Evolutionary conservation across 2,888 invertebrate genomes (phyloP), one percentile per base, ranked within the genome.

Genomic region (Amphipyra berbera): DNA sequence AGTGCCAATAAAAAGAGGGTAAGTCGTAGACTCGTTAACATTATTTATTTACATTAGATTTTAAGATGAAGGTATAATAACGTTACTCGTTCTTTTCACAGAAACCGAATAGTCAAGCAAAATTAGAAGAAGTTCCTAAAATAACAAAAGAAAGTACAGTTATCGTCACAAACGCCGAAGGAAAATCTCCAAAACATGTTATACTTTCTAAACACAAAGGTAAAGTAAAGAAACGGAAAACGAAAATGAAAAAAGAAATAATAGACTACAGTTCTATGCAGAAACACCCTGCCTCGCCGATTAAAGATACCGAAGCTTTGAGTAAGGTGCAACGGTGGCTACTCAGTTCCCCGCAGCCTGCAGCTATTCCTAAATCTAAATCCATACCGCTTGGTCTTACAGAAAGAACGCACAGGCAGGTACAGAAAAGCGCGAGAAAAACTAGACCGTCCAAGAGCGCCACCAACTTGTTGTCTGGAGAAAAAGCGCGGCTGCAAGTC

Each of bases 271-370:
- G 97, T 78, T 96, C 96, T 6, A 95, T 96, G 82, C 97, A 97
- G 83, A 95, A 96, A 63, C 96, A 96, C 78, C 95, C 95, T 3
- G 91, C 93, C 30, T 92, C 95, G 13, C 95, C 95, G 21, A 94
- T 94, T 47, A 95, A 95, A 79, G 96, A 96, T 73, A 95, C 92
- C 7, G 95, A 96, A 78, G 94, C 96, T 13, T 93, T 83, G 89
- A 97, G 97, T 15, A 98, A 98, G 90, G 98, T 98, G n/a, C 97
- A 98, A 81, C 97, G 97, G 79, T 98, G 98, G 98, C 90, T 98
- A 56, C 89, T 98, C 55, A 97, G 97, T 68, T 97, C 97, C 0
- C 97, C 97, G 55, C 94, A 95, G 76, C 95, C 95, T 1, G 90
- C 95, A 15, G 93, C 89, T 52, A 95, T 98, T 82, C 97, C 97